Evolutionary conservation across 1,140 invertebrate species (phyloP), one percentile per base, ranked within the genome.

Genomic region (Drosophila athabasca): DNA sequence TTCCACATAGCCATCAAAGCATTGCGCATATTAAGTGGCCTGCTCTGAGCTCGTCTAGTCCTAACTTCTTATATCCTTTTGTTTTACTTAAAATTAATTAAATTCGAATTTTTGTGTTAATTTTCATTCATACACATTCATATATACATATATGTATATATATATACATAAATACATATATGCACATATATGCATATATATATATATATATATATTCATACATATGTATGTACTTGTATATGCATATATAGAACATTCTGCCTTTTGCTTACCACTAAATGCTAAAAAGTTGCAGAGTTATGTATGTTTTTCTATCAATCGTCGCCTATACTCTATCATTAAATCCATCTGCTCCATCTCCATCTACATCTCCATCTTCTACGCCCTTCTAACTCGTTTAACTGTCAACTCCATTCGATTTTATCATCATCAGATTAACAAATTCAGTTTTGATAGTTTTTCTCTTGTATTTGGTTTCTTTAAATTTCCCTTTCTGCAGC

Each of bases 61-160:
- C 64, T 69, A 68, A 57, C 64, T 68, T 69, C 31, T 61, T 69
- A 69, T 69, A 67, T 69, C 52, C 64, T 49, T 69, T 76, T 70
- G 44, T 54, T 76, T 77, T 71, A 64, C 75, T 77, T 77, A 83
- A 73, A 68, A 79, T 83, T 85, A 85, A 83, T 85, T 85, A 85
- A 85, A 85, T 85, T 85, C 81, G 81, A 85, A 85, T 78, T 83
- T 84, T 85, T 85, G 80, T 85, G 81, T 85, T 79, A 83, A 79
- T 65, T 79, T 82, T 79, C 65, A 69, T 82, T 59, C 52, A 52
- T 68, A 80, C 66, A 76, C 75, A 59, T 49, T 66, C 58, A 58
- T 35, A 65, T 64, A 62, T 31, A 65, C 46, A 55, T 65, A 72
- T 39, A 35, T 22, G 11, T 53, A 22, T 53, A 44, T 19, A 11